Conservation (phyloP, 2,113 vertebrate species). For the Echinops telfairi region DNA sequence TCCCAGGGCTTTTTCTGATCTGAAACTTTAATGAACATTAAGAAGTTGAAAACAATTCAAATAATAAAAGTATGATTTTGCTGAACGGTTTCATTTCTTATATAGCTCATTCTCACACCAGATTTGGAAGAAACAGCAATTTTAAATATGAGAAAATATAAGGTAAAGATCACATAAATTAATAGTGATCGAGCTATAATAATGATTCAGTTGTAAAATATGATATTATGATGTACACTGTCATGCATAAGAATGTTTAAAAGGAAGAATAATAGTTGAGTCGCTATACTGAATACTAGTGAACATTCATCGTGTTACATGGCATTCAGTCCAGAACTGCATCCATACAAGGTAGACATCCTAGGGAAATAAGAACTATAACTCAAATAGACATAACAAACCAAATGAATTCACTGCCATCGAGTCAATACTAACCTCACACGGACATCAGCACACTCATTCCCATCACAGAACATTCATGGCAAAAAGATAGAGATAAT, state of each 20-base stretch:
- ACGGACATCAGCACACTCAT: too few relatives aligned
- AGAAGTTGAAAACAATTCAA: constrained; percentile 29
- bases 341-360: background rate
- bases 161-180: background rate
- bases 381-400: too few relatives aligned
- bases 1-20: background rate
- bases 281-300: background rate
- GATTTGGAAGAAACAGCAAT: background rate
- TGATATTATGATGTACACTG: background rate
- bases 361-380: too few relatives aligned
- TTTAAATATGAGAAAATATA: background rate
- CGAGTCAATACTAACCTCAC: too few relatives aligned
- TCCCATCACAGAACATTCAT: too few relatives aligned
- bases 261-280: background rate
- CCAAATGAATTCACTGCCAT: too few relatives aligned
- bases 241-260: constrained; percentile 1
- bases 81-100: background rate
- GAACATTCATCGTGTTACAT: background rate
- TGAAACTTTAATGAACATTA: constrained; percentile 34
- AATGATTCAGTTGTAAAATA: background rate
- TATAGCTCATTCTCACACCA: background rate
- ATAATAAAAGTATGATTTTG: background rate
- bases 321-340: background rate
- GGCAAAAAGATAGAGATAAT: too few relatives aligned
- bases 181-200: background rate